These are phyloP conservation scores for Varroa destructor DNA, from an alignment of 1,140 invertebrate genomes.

Conservation along the genomic window DNA sequence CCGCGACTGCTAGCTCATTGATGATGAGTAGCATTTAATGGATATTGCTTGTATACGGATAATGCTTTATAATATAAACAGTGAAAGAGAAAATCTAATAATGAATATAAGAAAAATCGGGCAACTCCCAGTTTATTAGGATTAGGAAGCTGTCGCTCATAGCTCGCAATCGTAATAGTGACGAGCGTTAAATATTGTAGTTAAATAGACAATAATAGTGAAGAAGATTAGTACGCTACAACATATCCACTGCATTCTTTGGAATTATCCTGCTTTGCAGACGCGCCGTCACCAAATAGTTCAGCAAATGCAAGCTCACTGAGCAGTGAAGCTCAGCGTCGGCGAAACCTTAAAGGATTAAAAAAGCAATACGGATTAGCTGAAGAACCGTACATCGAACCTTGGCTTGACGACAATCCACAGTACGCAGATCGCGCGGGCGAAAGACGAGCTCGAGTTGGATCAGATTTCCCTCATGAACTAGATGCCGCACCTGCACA, in stretches of 20 bases:
- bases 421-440: slow-evolving; percentile 23
- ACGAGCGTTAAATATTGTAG: no score
- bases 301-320: neutral
- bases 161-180: no score
- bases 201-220: no score
- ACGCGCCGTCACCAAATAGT: neutral
- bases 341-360: slow-evolving; percentile 15
- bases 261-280: neutral
- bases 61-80: no score
- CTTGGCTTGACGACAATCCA: neutral
- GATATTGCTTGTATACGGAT: no score
- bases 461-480: slow-evolving; percentile 24
- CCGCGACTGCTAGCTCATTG: neutral
- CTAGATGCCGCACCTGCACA: slow-evolving; percentile 15
- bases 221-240: no score
- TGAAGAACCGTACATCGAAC: slow-evolving; percentile 14
- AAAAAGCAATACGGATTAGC: slow-evolving; percentile 21
- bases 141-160: no score
- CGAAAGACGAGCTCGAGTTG: slow-evolving; percentile 6
- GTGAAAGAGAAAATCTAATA: no score
- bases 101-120: no score
- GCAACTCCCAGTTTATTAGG: no score
- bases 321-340: slow-evolving; percentile 15
- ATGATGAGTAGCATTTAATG: neutral
- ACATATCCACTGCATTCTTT: neutral